Evolutionary conservation across 2,113 vertebrate species (phyloP).

Genomic region (Prietella phreatophila): DNA sequence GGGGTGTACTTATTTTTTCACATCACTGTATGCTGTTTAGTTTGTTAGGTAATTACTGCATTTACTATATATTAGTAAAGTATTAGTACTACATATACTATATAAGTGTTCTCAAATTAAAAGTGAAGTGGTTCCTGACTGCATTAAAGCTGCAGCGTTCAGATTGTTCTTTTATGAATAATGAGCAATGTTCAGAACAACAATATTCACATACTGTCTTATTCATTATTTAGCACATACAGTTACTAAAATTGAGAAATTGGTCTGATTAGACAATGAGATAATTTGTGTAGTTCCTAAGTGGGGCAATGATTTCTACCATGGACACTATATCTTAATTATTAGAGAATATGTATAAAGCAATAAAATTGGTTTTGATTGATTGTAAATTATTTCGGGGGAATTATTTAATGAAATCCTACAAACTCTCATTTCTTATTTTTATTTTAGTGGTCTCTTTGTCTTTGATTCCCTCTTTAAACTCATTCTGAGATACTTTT

Average conservation of each 20-base stretch:
- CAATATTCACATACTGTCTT: too few species aligned
- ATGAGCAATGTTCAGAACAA: too few species aligned
- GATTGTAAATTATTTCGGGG: not conserved
- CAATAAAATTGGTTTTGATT: not conserved
- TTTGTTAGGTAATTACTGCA: not conserved
- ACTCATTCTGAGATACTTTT: slow-evolving; percentile 20
- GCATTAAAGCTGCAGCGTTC: not conserved
- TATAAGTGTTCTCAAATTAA: not conserved
- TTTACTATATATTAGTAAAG: not conserved
- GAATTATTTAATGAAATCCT: not conserved
- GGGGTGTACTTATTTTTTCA: too few species aligned
- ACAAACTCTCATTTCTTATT: not conserved
- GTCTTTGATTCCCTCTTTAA: slow-evolving; percentile 19
- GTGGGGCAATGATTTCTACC: too few species aligned
- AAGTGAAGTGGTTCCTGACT: not conserved
- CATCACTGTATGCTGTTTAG: not conserved
- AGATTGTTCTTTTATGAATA: too few species aligned
- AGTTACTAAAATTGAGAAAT: too few species aligned
- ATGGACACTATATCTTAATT: not conserved
- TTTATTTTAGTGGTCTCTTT: not conserved
- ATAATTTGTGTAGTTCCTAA: too few species aligned
- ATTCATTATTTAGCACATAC: too few species aligned
- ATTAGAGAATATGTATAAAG: not conserved
- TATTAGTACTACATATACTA: too few species aligned
- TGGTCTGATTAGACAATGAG: too few species aligned